Percentiles rank a stretch among this genome's conserved stretches.
These are phyloP conservation scores for Temnothorax curvispinosus DNA, from an alignment of 1,140 invertebrate species.

Conservation along the genomic window DNA sequence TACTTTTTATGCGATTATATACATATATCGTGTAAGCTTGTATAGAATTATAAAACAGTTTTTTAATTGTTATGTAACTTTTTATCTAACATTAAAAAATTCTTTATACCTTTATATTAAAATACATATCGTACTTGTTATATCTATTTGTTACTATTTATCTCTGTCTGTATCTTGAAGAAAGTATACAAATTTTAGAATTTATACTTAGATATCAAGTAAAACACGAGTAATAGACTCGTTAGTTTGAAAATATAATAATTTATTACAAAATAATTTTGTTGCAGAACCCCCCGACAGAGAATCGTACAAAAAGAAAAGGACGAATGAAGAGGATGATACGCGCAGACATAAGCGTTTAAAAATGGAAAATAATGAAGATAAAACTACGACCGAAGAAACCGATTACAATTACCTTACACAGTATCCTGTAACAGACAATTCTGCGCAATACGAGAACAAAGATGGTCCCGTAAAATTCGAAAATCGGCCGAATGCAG, in stretches of 20 bases:
- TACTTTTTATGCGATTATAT: not conserved
- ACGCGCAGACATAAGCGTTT: not conserved
- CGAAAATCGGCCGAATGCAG: not conserved
- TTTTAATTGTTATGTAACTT: not conserved
- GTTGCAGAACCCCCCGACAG: not conserved
- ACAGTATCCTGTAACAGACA: not conserved
- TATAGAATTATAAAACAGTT: not conserved
- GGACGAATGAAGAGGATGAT: slow-evolving; percentile 6
- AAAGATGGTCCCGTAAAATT: slow-evolving; percentile 11
- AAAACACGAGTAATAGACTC: not conserved
- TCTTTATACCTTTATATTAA: not conserved
- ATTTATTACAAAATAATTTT: not conserved
- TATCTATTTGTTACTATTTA: not conserved
- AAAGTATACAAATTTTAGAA: not conserved
- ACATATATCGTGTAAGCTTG: not conserved
- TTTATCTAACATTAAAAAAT: not conserved
- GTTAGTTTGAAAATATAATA: not conserved
- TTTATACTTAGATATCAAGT: not conserved
- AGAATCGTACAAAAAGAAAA: not conserved
- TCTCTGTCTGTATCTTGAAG: not conserved
- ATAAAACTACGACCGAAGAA: not conserved
- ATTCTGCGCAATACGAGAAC: not conserved
- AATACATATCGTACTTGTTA: not conserved
- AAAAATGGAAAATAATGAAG: slow-evolving; percentile 10
- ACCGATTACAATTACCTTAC: not conserved